Conservation (phyloP, 2,888 invertebrate genomes). For the Hecatera dysodea region DNA sequence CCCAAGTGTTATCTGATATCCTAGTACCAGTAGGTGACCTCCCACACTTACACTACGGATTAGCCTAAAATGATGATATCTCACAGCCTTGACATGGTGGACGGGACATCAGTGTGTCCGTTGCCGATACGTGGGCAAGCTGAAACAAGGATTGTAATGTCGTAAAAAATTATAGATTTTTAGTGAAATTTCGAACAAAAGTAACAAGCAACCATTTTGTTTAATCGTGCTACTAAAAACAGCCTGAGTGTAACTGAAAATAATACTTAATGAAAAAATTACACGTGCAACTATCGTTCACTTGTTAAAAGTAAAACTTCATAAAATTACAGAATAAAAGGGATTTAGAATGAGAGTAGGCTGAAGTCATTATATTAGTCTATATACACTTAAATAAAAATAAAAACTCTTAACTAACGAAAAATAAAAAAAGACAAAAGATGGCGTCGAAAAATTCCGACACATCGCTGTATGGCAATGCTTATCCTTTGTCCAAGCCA, state of each 20-base stretch:
- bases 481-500: no score
- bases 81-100: slow-evolving; percentile 52
- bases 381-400: no score
- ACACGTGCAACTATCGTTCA: background rate
- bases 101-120: slow-evolving; percentile 35
- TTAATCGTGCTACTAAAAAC: background rate
- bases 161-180: background rate
- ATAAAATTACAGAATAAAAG: no score
- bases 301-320: no score
- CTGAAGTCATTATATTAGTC: no score
- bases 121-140: slow-evolving; percentile 24
- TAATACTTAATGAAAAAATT: background rate
- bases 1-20: slow-evolving; percentile 10
- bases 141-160: slow-evolving; percentile 20
- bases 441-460: no score
- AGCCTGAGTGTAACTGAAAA: no score
- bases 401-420: no score
- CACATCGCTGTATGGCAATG: no score
- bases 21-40: background rate
- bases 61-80: background rate
- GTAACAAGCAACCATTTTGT: background rate
- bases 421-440: no score
- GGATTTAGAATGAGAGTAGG: no score
- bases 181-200: background rate
- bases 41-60: slow-evolving; percentile 9